Base-by-base conservation (phyloP, 2,797 vertebrate genomes). In the Parauchenoglanis punctatus region DNA sequence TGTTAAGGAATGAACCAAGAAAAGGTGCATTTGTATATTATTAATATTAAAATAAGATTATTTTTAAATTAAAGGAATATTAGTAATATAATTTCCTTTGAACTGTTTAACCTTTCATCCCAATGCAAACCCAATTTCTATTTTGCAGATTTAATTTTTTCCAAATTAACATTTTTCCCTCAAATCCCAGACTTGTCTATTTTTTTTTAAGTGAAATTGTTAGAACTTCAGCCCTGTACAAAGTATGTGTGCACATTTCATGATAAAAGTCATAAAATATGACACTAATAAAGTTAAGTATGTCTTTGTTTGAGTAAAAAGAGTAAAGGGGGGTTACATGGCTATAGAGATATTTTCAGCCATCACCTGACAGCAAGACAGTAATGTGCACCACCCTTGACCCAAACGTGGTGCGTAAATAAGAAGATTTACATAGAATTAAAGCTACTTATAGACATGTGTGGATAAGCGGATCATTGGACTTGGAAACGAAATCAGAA, bases 391-490 rank as follows among this genome's bases (percentile, higher is more conserved):
- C n/a, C 4, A 5, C 65, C 88, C 54, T 35, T 61, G 31, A 44
- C 49, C 85, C 31, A 83, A 77, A 83, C 90, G 89, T 75, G 80
- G 88, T 88, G 88, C 86, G 89, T 90, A 91, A 93, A 94, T 91
- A 92, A 91, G 89, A 91, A 91, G 89, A 91, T 91, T 89, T 91
- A 75, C 72, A 40, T 83, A 86, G 89, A 88, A 86, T 13, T 84
- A 46, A 25, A 85, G 88, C 88, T 87, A 80, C 89, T 90, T 87
- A 83, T 82, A 92, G 85, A 92, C 91, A 92, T 63, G 78, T 40
- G 82, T 68, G 80, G 89, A 87, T 86, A 88, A 91, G 86, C 52
- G 73, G 81, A 91, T 93, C 87, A 86, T 65, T 31, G 89, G 84
- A 83, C 83, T 87, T 89, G 86, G 59, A 81, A 90, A 86, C 92